Base-by-base conservation (phyloP, 1,140 invertebrate species). In the Dreissena polymorpha region DNA sequence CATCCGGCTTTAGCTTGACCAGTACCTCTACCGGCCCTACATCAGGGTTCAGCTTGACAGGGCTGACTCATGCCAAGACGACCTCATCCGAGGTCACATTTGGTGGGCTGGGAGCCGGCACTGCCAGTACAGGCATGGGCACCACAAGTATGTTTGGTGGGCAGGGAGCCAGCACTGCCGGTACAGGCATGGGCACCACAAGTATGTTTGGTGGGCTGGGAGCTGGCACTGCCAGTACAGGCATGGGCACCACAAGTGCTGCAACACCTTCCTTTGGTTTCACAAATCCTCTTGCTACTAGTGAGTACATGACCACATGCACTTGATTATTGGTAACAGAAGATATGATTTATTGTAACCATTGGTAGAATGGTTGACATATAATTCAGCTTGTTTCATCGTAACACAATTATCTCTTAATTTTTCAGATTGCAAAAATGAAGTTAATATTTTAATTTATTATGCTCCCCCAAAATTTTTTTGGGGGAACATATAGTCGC, bases 41-140 rank as follows among this genome's bases (percentile, higher is more conserved):
- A 39, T 8, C 39, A 39, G 39, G 39, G 39, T 39, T 39, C 39
- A 39, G 39, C 39, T 39, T 39, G 39, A 5, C 39, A 8, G 80
- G 81, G 23, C 85, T 88, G 18, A 80, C n/a, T 68, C 78, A 85
- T 68, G 85, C 85, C 39, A 51, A 75, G 55, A 57, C 72, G 73
- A 60, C 89, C 60, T 69, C 88, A 50, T 55, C 82, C 63, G 39
- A 87, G 78, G 81, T 88, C 23, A 50, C 68, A 55, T 65, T 70
- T 55, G 29, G 23, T 12, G 13, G 67, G 12, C 60, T 64, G 63
- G 77, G 72, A 8, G 78, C 83, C 21, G 29, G 86, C 10, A 25
- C 85, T 2, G 64, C 72, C 13, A 76, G 57, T 63, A 39, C 39
- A 2, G 39, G 39, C n/a, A n/a, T 39, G 39, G 39, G 39, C 39